These are phyloP conservation scores for Zaprionus ghesquierei DNA, from an alignment of 1,140 invertebrate species.

Conservation along the genomic window DNA sequence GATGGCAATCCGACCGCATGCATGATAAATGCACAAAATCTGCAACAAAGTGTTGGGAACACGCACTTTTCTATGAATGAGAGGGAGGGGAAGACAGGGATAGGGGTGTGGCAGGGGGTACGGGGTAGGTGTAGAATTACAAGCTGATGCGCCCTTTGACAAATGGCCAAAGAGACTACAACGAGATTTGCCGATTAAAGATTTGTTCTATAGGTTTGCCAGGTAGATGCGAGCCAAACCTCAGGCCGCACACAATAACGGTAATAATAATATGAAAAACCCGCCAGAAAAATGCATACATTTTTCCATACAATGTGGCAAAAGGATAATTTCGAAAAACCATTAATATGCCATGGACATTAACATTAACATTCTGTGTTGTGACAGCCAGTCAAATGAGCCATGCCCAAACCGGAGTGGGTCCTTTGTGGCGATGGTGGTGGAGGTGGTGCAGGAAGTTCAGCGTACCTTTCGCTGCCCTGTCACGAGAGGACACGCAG, in stretches of 20 bases:
- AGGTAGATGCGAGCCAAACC: slow-evolving; percentile 36
- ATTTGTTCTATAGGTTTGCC: slow-evolving; percentile 32
- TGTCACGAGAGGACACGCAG: slow-evolving; percentile 38
- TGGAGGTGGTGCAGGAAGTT: slow-evolving; percentile 52
- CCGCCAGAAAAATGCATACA: slow-evolving; percentile 49
- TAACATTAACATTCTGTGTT: slow-evolving; percentile 74
- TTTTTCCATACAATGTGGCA: slow-evolving; percentile 64
- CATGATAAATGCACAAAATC: slow-evolving; percentile 79
- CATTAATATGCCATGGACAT: slow-evolving; percentile 68
- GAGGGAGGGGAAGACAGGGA: neutral
- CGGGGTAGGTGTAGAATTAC: slow-evolving; percentile 60
- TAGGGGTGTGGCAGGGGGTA: slow-evolving; percentile 17
- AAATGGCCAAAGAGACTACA: slow-evolving; percentile 45
- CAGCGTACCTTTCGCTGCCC: slow-evolving; percentile 12
- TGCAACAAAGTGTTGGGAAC: slow-evolving; percentile 79
- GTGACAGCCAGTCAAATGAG: slow-evolving; percentile 75
- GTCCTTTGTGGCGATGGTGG: slow-evolving; percentile 5
- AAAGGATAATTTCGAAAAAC: slow-evolving; percentile 78
- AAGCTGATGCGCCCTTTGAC: slow-evolving; percentile 51
- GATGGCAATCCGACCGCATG: slow-evolving; percentile 34
- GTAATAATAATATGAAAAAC: slow-evolving; percentile 34
- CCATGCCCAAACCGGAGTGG: slow-evolving; percentile 19
- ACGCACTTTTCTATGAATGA: slow-evolving; percentile 55
- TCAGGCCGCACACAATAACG: slow-evolving; percentile 41
- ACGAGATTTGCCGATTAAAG: slow-evolving; percentile 57